phyloP scores from a whole-genome alignment of 2,797 vertebrate species.

The Glossophaga mutica region DNA sequence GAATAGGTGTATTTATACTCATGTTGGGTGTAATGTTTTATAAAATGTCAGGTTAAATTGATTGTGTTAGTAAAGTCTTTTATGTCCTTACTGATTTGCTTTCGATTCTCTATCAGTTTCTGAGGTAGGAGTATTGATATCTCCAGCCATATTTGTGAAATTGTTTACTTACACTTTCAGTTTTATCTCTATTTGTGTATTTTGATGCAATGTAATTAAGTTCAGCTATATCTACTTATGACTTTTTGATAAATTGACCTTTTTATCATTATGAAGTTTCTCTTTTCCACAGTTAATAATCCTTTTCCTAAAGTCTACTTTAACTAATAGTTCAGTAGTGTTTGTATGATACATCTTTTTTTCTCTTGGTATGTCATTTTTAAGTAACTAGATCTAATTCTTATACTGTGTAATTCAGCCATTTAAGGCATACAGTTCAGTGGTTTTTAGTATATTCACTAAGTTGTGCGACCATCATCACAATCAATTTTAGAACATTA shows the following conservation, averaged over 20 bases:
- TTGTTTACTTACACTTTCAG: not conserved
- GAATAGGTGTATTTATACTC: not conserved
- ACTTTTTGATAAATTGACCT: not conserved
- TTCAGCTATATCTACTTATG: not conserved
- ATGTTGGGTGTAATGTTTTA: not conserved
- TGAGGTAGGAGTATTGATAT: not conserved
- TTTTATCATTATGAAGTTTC: not conserved
- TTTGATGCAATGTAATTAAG: not conserved
- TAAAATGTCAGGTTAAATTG: not conserved
- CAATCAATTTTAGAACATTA: too few species aligned
- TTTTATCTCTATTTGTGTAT: not conserved
- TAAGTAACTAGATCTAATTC: not conserved
- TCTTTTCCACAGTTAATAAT: not conserved
- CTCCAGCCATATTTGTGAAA: not conserved
- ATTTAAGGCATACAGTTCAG: not conserved
- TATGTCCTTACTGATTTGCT: not conserved
- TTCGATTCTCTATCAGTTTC: not conserved
- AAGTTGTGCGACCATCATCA: too few species aligned
- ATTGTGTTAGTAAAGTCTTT: not conserved
- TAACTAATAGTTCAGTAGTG: not conserved
- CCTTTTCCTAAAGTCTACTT: not conserved
- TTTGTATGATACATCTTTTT: not conserved
- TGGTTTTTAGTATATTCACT: too few species aligned
- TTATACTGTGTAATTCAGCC: not conserved
- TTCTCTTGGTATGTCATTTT: not conserved